Percentiles rank a stretch among this genome's conserved stretches.
phyloP scores from a whole-genome alignment of 2,888 invertebrate species.

The Trissoscelio sp. region DNA sequence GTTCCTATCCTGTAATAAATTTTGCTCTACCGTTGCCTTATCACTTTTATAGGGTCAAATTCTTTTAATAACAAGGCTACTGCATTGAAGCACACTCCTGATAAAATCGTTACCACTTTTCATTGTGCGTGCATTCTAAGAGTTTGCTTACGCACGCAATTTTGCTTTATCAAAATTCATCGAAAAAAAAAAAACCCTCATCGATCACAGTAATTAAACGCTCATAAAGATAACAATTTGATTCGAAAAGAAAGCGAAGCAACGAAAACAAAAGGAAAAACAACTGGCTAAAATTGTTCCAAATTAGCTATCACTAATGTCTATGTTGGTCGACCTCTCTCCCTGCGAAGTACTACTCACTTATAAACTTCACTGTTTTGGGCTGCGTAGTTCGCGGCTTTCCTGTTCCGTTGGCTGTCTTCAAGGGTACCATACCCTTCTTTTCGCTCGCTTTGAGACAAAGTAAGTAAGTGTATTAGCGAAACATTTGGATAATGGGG shows the following conservation, averaged over 20 bases:
- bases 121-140: slow-evolving; percentile 45
- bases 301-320: slow-evolving; percentile 7
- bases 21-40: neutral
- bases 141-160: slow-evolving; percentile 58
- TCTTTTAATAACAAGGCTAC: slow-evolving; percentile 30
- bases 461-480: slow-evolving; percentile 60
- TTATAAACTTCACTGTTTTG: slow-evolving; percentile 95
- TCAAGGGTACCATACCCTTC: slow-evolving; percentile 88
- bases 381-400: slow-evolving; percentile 93
- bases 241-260: slow-evolving; percentile 17
- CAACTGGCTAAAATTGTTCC: neutral
- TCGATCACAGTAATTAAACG: slow-evolving; percentile 21
- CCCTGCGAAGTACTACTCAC: slow-evolving; percentile 89
- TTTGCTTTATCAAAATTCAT: slow-evolving; percentile 31
- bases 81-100: slow-evolving; percentile 19
- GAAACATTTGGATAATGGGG: slow-evolving; percentile 50
- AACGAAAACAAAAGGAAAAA: slow-evolving; percentile 32
- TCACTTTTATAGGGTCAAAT: slow-evolving; percentile 13
- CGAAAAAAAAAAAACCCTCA: slow-evolving; percentile 23
- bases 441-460: slow-evolving; percentile 67
- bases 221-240: slow-evolving; percentile 44
- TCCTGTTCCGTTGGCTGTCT: slow-evolving; percentile 90
- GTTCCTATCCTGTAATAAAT: no score
- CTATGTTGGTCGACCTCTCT: slow-evolving; percentile 22
- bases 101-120: slow-evolving; percentile 57